Evolutionary conservation across 2,888 invertebrate species (phyloP).

Genomic region (Vanessa cardui): DNA sequence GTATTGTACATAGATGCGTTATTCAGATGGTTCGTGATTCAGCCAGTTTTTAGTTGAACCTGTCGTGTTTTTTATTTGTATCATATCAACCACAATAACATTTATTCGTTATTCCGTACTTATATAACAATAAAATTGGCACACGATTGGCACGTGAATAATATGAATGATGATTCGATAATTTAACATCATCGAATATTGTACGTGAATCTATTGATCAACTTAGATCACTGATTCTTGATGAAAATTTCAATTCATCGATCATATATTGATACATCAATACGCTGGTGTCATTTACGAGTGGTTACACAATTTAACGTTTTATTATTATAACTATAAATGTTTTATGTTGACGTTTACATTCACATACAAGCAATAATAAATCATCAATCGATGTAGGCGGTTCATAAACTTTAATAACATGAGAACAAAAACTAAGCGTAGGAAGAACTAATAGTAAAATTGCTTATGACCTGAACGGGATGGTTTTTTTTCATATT

Average conservation of each 20-base stretch:
- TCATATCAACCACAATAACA: conserved; percentile 17
- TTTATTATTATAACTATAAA: neutral
- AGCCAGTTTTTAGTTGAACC: conserved; percentile 22
- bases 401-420: neutral
- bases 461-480: neutral
- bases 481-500: too few relatives aligned
- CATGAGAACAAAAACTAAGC: neutral
- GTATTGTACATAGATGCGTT: neutral
- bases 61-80: conserved; percentile 21
- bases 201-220: too few relatives aligned
- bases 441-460: conserved; percentile 4
- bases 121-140: neutral
- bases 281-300: neutral
- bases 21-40: conserved; percentile 12
- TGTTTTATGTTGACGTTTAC: neutral
- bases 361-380: neutral
- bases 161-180: too few relatives aligned
- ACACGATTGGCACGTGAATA: too few relatives aligned
- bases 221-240: too few relatives aligned
- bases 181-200: too few relatives aligned
- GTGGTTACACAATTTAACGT: neutral
- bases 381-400: conserved; percentile 8
- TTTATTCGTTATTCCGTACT: neutral
- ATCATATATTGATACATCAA: neutral
- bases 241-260: neutral